Evolutionary conservation across 92 coral and sea anemone species (phyloP), one percentile per base, ranked within the genome.

Genomic region (Epizoanthus illoricatus): DNA sequence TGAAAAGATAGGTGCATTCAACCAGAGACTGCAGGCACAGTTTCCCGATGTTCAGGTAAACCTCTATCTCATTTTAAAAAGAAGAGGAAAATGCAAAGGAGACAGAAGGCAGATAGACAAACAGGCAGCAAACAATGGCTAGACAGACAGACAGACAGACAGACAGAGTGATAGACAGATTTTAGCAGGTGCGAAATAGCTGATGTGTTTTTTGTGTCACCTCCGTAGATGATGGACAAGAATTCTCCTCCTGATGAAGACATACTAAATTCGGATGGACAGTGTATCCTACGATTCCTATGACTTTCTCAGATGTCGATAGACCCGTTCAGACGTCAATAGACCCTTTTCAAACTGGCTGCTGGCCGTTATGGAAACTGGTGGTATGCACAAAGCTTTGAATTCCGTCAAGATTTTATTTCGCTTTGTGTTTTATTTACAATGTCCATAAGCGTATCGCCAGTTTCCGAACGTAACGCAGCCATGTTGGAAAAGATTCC

Each of bases 1-100:
- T 85, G 99, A 96, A 82, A 96, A 88, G 85, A 90, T 96, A 45
- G 94, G 98, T 8, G 89, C 90, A 60, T 96, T 96, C 80, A 93
- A 92, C 81, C 87, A 89, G 80, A 86, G 99, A 79, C 78, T 96
- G 33, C 98, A 90, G 56, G 90, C 88, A 19, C 94, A 91, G 87
- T 96, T 94, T 81, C 92, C 98, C n/a, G 99, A 93, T 79, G 99
- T 92, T 4, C 97, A 91, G 98, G 99, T 91, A 19, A 12, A 56
- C 33, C 8, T 45, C 13, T 39, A 60, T 67, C 13, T 17, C 15
- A n/a, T 49, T 4, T 3, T 17, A 43, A 7, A 3, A 3, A 43
- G 49, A 43, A 43, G 49, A 43, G 4, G 49, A 43, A 43, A 49
- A n/a, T n/a, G n/a, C n/a, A 28, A 28, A 15, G 71, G n/a, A 65